Percentiles rank a stretch among this genome's conserved stretches.
Conservation (phyloP, 2,113 vertebrate species). For the Hoplias malabaricus region DNA sequence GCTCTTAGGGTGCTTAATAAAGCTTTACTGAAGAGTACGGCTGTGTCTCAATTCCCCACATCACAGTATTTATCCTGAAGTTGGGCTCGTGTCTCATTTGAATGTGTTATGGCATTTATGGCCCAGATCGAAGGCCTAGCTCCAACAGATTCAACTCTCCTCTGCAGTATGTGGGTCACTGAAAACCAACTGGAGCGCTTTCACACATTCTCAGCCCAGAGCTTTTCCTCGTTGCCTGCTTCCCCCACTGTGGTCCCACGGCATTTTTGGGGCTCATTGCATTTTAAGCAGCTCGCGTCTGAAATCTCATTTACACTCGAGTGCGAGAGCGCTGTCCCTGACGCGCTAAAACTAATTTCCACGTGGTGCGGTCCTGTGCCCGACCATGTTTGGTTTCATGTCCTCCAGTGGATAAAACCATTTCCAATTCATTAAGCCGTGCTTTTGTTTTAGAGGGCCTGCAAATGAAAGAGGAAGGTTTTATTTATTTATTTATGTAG, state of each 20-base stretch:
- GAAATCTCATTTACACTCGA: conserved; percentile 58
- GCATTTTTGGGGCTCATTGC: not conserved
- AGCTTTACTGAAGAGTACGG: no score
- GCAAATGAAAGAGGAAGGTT: conserved; percentile 64
- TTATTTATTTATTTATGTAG: conserved; percentile 32
- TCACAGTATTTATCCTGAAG: no score
- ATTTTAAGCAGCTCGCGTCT: conserved; percentile 42
- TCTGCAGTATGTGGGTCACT: not conserved
- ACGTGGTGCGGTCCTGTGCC: conserved; percentile 36
- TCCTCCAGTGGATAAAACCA: conserved; percentile 60
- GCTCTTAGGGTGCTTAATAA: no score
- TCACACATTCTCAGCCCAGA: not conserved
- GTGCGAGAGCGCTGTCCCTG: conserved; percentile 16
- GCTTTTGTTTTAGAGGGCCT: conserved; percentile 62
- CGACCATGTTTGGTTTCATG: conserved; percentile 45
- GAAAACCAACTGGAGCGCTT: not conserved
- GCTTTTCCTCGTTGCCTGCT: not conserved
- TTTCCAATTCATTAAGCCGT: conserved; percentile 70
- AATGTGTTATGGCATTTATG: no score
- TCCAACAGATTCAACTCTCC: no score
- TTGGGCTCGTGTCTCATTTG: no score
- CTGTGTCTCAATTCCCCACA: no score
- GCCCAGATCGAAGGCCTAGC: no score
- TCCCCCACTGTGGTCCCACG: not conserved
- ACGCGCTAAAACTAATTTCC: conserved; percentile 44